These are phyloP conservation scores for Drosophila triauraria DNA, from an alignment of 1,140 invertebrate species.

Conservation along the genomic window DNA sequence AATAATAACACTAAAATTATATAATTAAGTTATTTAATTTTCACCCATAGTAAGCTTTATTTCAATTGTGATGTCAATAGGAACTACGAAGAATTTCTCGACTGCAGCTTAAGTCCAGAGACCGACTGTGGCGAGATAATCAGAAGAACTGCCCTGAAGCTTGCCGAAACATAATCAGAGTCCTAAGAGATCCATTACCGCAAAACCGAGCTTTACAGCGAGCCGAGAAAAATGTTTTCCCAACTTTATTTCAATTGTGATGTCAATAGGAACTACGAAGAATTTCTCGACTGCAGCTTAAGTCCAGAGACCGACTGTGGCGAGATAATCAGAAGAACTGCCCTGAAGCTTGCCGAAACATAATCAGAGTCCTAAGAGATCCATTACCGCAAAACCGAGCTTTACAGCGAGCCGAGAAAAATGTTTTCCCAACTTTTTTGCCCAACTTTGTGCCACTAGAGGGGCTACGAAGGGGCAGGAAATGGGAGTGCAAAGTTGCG, in stretches of 20 bases:
- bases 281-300: no score
- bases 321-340: not conserved
- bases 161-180: constrained; percentile 12
- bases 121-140: not conserved
- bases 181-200: constrained; percentile 19
- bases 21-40: no score
- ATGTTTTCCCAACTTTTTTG: constrained; percentile 32
- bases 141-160: not conserved
- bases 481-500: constrained; percentile 22
- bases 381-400: constrained; percentile 9
- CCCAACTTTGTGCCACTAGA: constrained; percentile 21
- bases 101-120: not conserved
- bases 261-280: not conserved
- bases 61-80: not conserved
- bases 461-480: not conserved
- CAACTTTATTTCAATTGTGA: constrained; percentile 18
- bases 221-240: constrained; percentile 27
- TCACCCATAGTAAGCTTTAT: not conserved
- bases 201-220: constrained; percentile 5
- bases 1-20: no score
- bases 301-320: not conserved
- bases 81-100: not conserved
- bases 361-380: constrained; percentile 26
- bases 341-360: not conserved
- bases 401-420: constrained; percentile 8